Evolutionary conservation across 2,888 invertebrate species (phyloP), one percentile per base, ranked within the genome.

Genomic region (Tetranychus piercei): DNA sequence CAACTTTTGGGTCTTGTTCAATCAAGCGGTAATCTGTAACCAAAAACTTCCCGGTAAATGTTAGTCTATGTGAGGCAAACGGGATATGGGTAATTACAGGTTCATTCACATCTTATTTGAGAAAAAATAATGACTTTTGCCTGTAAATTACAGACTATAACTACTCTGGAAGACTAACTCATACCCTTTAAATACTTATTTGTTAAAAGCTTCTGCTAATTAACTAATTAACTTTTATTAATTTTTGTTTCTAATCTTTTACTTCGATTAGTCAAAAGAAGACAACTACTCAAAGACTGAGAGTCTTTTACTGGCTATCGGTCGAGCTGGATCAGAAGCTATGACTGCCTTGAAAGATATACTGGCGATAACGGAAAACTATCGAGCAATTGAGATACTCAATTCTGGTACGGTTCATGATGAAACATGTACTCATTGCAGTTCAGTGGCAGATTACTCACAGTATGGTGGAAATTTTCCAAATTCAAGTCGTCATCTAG

Each of bases 301-400:
- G 20, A 23, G 20, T 9, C 69, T 69, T 69, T 8, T 69, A 69
- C 69, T 69, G 22, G 34, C 69, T 22, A 69, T 69, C 20, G 69
- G 22, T 1, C 20, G 34, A 5, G 11, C 11, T 69, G 69, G 69
- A 69, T 22, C 69, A 20, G 69, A 69, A 11, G 69, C 69, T 69
- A 20, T 69, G 34, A 20, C 18, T 69, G 69, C 69, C 20, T 34
- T 69, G 69, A 69, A 69, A 69, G 69, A 69, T 9, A 23, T 69
- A 5, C 20, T 69, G 11, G 20, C 20, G 11, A 11, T 20, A 22
- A 23, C 22, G 6, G 34, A 69, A 23, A 23, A 69, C 20, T 69
- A 20, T 22, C 34, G 34, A 20, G 20, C 69, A n/a, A 69, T 69
- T 20, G 69, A 69, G 34, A 23, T 69, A 11, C 22, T 69, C n/a